Evolutionary conservation across 1,140 invertebrate genomes (phyloP).

Genomic region (Bombus terrestris): DNA sequence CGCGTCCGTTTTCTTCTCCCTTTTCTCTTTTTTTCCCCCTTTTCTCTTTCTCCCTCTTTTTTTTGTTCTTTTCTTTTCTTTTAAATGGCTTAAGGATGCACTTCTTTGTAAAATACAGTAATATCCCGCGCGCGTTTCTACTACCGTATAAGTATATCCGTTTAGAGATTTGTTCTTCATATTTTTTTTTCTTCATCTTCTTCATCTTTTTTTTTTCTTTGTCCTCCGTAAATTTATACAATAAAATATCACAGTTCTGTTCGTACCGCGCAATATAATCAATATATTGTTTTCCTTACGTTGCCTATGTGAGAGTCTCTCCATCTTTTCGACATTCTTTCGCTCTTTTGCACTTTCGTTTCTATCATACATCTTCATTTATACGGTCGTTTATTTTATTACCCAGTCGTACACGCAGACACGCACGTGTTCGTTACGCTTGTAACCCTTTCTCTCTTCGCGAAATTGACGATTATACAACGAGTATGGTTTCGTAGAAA

Average conservation of each 20-base stretch:
- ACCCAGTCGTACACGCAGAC: constrained; percentile 13
- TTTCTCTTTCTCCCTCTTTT: neutral
- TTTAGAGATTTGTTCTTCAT: constrained; percentile 71
- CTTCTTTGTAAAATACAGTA: constrained; percentile 81
- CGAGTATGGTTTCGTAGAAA: neutral
- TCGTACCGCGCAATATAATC: constrained; percentile 81
- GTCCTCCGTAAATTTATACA: constrained; percentile 79
- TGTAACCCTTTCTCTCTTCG: neutral
- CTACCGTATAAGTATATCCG: constrained; percentile 63
- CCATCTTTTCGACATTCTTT: constrained; percentile 37
- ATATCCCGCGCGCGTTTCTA: constrained; percentile 58
- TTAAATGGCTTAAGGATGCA: constrained; percentile 78
- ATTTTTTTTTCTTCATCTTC: constrained; percentile 43
- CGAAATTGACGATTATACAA: neutral
- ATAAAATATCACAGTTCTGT: constrained; percentile 83
- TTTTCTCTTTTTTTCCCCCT: neutral
- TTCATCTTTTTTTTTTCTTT: constrained; percentile 42
- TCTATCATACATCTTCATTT: constrained; percentile 5
- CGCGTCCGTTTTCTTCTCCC: constrained; percentile 47
- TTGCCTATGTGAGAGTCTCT: constrained; percentile 62
- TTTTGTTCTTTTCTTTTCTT: neutral
- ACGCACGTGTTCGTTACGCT: constrained; percentile 2
- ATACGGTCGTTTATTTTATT: constrained; percentile 5
- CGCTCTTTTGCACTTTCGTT: neutral
- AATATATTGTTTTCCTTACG: constrained; percentile 76